A percentile compares a stretch with the other conserved stretches of the same genome.
Conservation (phyloP, 2,113 vertebrate genomes). For the Colinus virginianus region DNA sequence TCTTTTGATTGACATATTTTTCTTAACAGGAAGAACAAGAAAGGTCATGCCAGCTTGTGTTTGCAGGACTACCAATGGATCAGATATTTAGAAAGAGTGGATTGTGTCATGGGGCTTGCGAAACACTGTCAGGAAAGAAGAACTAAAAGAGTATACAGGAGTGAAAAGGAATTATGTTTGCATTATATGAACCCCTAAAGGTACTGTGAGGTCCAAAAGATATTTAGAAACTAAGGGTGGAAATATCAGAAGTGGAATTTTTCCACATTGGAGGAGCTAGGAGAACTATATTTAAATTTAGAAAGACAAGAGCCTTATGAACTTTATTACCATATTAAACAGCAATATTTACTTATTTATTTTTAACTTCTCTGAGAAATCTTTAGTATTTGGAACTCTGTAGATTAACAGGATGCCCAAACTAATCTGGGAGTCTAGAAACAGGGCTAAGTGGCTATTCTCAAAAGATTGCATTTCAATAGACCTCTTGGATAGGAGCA, state of each 20-base stretch:
- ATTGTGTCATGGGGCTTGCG: neutral
- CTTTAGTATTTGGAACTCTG: neutral
- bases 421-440: slow-evolving; percentile 16
- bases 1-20: neutral
- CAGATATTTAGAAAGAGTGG: neutral
- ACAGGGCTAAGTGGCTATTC: slow-evolving; percentile 44
- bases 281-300: neutral
- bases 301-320: neutral
- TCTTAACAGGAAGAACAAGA: neutral
- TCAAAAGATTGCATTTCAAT: slow-evolving; percentile 57
- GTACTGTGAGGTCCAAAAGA: neutral
- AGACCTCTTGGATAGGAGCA: slow-evolving; percentile 50
- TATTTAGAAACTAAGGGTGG: neutral
- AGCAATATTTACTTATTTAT: neutral
- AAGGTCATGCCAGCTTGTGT: neutral
- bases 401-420: slow-evolving; percentile 24
- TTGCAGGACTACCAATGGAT: neutral
- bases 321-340: neutral
- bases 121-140: neutral
- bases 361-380: neutral
- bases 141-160: neutral
- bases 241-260: neutral
- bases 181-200: neutral
- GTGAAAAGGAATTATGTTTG: neutral
- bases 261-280: neutral